Base-by-base conservation (phyloP, 2,113 vertebrate species). In the Chaetura pelagica region DNA sequence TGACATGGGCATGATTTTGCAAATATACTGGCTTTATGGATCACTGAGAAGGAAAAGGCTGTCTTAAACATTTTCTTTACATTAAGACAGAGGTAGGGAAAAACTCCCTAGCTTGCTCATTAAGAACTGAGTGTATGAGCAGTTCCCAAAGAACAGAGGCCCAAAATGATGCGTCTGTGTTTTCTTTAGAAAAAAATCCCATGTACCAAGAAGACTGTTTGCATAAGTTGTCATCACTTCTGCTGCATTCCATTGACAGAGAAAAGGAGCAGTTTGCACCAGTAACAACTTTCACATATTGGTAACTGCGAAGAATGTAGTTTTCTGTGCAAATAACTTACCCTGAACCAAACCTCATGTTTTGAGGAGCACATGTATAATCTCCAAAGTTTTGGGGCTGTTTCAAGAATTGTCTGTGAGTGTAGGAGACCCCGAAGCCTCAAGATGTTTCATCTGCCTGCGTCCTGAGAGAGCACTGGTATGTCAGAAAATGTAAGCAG, bases 21-120 rank as follows among this genome's bases (percentile, higher is more conserved):
- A 87, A 86, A 81, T 69, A 67, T 4, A 19, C 12, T 85, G 61
- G 46, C 52, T 78, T 84, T 87, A 75, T 34, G 80, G 40, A 67
- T 86, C 0, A 0, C 52, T 71, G 64, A 38, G n/a, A 88, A 86
- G 35, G 46, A 93, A 90, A 90, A 82, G 4, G 35, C 49, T 79
- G 58, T 46, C 88, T 77, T 35, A 89, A 96, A 71, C 62, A 74
- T 46, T 94, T 84, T 52, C 89, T 75, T 89, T 85, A 29, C 67
- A 59, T 80, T 74, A 62, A 77, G 84, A 32, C 2, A 69, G 44
- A 84, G 35, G n/a, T 40, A 18, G 19, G 52, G 19, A 11, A 77
- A 71, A 85, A 38, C 21, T 94, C 74, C 77, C 74, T 42, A 87
- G 69, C 26, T 40, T 92, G 42, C 69, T 95, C 48, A 66, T 95